phyloP scores from a whole-genome alignment of 2,113 vertebrate species.

The Nothocercus julius region DNA sequence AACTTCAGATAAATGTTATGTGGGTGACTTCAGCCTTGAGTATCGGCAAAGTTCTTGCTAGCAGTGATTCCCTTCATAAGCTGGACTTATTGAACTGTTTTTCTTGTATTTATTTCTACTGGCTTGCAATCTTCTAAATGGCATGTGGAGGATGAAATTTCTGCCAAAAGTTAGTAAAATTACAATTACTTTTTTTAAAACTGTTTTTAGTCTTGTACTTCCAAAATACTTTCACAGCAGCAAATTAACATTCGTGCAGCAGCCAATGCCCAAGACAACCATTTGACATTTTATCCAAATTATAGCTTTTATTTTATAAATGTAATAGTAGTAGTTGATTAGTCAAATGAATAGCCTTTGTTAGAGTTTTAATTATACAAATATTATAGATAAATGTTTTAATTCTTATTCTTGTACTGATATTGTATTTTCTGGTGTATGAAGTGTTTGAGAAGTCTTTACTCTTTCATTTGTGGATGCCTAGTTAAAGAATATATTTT shows the following conservation, averaged over 20 bases:
- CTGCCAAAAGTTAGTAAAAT: not conserved
- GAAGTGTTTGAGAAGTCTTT: not conserved
- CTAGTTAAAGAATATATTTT: not conserved
- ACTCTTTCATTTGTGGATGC: not conserved
- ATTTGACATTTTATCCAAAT: not conserved
- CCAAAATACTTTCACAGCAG: not conserved
- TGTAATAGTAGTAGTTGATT: not conserved
- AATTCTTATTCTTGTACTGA: not conserved
- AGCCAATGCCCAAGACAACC: not conserved
- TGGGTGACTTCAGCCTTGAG: not conserved
- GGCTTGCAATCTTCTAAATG: not conserved
- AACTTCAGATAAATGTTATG: too few relatives aligned
- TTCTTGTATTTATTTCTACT: not conserved
- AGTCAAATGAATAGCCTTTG: not conserved
- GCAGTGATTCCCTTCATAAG: not conserved
- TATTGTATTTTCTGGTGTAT: not conserved
- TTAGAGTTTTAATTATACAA: not conserved
- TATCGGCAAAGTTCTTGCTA: not conserved
- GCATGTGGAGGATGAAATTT: not conserved
- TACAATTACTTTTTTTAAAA: not conserved
- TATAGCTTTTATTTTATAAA: not conserved
- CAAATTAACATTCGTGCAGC: not conserved
- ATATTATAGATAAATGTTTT: not conserved
- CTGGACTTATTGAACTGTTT: not conserved
- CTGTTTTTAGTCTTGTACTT: not conserved